Evolutionary conservation across 1,140 invertebrate species (phyloP).

Genomic region (Lasaia peninsularis): DNA sequence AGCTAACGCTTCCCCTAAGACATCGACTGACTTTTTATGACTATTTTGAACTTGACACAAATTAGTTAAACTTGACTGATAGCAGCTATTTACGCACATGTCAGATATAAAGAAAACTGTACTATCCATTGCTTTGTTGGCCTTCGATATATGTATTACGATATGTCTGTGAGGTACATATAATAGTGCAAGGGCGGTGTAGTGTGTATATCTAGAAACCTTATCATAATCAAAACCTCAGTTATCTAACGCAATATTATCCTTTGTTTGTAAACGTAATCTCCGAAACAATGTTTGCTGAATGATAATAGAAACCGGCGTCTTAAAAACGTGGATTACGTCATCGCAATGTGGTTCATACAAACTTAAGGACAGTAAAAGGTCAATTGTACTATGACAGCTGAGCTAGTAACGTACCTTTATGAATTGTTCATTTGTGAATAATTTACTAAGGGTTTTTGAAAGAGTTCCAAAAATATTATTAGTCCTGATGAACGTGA

Average conservation of each 20-base stretch:
- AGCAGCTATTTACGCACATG: too few species aligned
- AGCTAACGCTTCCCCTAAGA: too few species aligned
- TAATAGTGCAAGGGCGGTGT: neutral
- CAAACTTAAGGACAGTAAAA: conserved; percentile 47
- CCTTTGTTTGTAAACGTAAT: conserved; percentile 6
- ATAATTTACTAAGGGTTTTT: conserved; percentile 2
- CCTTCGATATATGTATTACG: too few species aligned
- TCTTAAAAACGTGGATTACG: conserved; percentile 26
- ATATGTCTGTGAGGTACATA: too few species aligned
- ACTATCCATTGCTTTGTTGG: too few species aligned
- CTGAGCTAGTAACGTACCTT: conserved; percentile 23
- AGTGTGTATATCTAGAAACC: neutral
- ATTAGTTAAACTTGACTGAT: too few species aligned
- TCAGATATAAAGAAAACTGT: too few species aligned
- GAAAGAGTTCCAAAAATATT: too few species aligned
- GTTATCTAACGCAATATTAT: neutral
- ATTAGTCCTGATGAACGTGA: too few species aligned
- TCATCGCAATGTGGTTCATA: conserved; percentile 44
- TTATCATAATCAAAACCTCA: neutral
- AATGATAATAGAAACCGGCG: neutral
- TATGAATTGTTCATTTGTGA: conserved; percentile 8
- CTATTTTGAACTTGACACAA: too few species aligned
- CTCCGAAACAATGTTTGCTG: conserved; percentile 5
- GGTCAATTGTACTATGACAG: conserved; percentile 35
- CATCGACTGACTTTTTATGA: too few species aligned